phyloP scores from a whole-genome alignment of 1,140 invertebrate genomes.

The Bombus terrestris region DNA sequence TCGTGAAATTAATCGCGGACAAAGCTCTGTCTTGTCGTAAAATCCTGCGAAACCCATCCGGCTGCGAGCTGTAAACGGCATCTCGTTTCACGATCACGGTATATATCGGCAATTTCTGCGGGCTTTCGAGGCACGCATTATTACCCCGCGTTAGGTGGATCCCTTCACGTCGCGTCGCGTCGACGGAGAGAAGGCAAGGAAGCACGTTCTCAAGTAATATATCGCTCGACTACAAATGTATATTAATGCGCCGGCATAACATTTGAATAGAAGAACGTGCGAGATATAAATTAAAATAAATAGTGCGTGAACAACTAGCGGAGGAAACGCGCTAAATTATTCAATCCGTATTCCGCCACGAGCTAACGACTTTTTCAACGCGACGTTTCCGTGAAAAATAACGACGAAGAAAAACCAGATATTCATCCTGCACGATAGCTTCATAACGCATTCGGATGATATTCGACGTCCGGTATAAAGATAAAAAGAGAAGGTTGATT shows the following conservation, averaged over 20 bases:
- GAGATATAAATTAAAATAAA: conserved; percentile 40
- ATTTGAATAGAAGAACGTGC: neutral
- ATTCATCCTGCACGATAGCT: neutral
- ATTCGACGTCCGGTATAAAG: too few species aligned
- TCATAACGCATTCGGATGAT: neutral
- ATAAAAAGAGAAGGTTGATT: neutral
- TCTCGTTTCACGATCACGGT: neutral
- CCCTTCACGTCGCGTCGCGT: neutral
- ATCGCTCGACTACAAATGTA: conserved; percentile 25
- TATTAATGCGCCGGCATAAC: conserved; percentile 25
- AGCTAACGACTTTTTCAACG: neutral
- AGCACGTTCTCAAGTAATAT: conserved; percentile 22
- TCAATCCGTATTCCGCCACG: neutral
- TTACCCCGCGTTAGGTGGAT: neutral
- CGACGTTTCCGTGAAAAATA: too few species aligned
- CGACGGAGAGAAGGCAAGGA: neutral
- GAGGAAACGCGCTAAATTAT: neutral
- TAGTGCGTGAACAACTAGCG: neutral
- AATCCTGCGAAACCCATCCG: neutral
- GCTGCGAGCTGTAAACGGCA: too few species aligned
- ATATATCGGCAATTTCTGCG: neutral
- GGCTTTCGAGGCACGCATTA: neutral
- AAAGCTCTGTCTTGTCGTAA: neutral
- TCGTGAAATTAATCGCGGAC: neutral
- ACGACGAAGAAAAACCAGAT: neutral